Conservation (phyloP, 2,888 invertebrate species). For the Pristionchus fissidentatus region DNA sequence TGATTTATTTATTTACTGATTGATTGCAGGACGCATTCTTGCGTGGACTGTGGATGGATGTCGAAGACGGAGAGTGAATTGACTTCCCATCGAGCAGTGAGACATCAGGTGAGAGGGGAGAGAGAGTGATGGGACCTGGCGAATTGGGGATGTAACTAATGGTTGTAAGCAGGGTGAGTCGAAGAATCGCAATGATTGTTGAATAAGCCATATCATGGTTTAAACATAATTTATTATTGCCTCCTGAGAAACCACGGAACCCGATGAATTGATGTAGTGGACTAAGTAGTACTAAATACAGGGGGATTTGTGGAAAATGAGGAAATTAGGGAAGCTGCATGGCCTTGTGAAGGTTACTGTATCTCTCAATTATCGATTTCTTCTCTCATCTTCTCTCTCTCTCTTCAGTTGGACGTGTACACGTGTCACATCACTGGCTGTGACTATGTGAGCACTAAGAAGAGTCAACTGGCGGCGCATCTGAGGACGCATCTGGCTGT, state of each 20-base stretch:
- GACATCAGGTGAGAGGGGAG: conserved; percentile 34
- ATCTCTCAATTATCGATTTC: neutral
- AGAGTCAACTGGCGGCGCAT: conserved; percentile 82
- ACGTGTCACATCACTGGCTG: conserved; percentile 78
- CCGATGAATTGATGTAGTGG: neutral
- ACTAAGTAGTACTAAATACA: no score
- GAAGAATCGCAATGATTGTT: no score
- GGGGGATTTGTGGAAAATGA: no score
- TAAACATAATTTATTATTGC: no score
- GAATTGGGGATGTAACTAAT: no score
- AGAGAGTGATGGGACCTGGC: neutral
- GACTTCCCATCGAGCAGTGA: conserved; percentile 80
- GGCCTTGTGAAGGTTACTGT: no score
- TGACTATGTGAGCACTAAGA: conserved; percentile 82
- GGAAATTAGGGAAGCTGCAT: no score
- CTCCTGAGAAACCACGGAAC: no score
- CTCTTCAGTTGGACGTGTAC: conserved; percentile 38
- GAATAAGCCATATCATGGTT: no score
- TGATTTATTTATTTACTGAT: neutral
- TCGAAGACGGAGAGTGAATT: conserved; percentile 82
- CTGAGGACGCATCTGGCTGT: conserved; percentile 80
- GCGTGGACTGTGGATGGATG: conserved; percentile 83
- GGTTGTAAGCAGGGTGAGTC: no score
- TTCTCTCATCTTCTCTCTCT: neutral
- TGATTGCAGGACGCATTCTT: conserved; percentile 79